phyloP scores from a whole-genome alignment of 2,113 vertebrate species.

The Colius striatus region DNA sequence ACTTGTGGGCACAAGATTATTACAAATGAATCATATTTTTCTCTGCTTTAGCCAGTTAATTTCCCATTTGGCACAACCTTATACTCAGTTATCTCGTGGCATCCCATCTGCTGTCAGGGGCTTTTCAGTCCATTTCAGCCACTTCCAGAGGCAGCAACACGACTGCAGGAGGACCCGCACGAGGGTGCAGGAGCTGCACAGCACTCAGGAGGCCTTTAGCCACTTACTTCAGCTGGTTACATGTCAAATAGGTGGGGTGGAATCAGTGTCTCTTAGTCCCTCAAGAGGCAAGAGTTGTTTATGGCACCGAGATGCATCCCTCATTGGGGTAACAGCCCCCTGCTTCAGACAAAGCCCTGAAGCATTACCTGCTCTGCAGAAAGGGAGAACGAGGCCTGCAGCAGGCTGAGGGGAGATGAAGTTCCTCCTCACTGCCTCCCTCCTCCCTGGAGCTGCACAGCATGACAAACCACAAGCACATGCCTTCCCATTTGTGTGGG shows the following conservation, averaged over 20 bases:
- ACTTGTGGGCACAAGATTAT: neutral
- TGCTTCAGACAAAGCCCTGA: neutral
- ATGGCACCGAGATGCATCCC: fast-evolving
- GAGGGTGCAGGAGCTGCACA: neutral
- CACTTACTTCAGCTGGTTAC: neutral
- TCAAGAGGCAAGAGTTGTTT: neutral
- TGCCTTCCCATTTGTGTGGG: fast-evolving
- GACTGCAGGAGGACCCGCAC: no score
- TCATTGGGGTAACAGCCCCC: neutral
- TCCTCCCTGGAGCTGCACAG: neutral
- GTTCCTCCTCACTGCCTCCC: neutral
- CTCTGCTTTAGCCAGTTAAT: neutral
- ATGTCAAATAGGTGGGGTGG: neutral
- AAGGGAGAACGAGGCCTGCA: fast-evolving
- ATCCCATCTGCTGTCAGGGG: neutral
- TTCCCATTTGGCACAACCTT: neutral
- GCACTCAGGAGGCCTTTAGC: neutral
- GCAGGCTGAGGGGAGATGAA: neutral
- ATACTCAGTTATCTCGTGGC: neutral
- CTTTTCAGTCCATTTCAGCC: neutral
- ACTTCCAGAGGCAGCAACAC: neutral
- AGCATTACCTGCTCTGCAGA: neutral
- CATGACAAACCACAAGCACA: fast-evolving
- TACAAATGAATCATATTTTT: neutral
- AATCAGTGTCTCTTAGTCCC: neutral